phyloP scores from a whole-genome alignment of 2,888 invertebrate genomes.

The Meteorus colon region DNA sequence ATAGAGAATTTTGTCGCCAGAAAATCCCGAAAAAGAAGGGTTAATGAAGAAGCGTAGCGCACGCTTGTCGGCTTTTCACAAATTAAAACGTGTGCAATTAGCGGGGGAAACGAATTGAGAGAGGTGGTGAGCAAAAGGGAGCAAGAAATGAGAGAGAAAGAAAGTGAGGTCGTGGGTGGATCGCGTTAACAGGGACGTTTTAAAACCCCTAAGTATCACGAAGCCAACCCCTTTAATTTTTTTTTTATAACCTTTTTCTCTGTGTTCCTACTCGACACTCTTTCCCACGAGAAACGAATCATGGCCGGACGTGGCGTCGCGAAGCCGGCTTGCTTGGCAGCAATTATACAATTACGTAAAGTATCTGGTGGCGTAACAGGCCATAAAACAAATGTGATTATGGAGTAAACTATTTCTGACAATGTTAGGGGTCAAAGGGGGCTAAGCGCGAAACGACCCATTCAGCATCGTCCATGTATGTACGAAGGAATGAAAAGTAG shows the following conservation, averaged over 20 bases:
- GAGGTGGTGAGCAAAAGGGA: slow-evolving; percentile 40
- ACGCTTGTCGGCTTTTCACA: slow-evolving; percentile 51
- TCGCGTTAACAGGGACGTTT: slow-evolving; percentile 62
- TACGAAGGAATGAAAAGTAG: neutral
- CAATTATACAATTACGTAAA: slow-evolving; percentile 73
- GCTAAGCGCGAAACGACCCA: neutral
- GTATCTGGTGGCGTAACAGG: slow-evolving; percentile 68
- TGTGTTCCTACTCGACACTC: slow-evolving; percentile 33
- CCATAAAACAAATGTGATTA: slow-evolving; percentile 71
- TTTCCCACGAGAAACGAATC: slow-evolving; percentile 47
- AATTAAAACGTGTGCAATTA: slow-evolving; percentile 69
- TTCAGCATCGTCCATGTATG: neutral
- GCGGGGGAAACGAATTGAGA: slow-evolving; percentile 58
- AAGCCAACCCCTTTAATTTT: slow-evolving; percentile 42
- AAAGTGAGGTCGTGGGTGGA: slow-evolving; percentile 30
- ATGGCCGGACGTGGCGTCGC: slow-evolving; percentile 60
- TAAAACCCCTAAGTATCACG: slow-evolving; percentile 51
- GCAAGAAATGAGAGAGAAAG: slow-evolving; percentile 10
- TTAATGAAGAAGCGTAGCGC: slow-evolving; percentile 46
- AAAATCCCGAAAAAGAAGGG: slow-evolving; percentile 26
- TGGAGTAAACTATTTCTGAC: slow-evolving; percentile 51
- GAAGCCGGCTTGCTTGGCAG: slow-evolving; percentile 59
- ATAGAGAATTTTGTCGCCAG: slow-evolving; percentile 4
- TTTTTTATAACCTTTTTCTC: slow-evolving; percentile 18
- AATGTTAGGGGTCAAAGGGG: neutral